phyloP scores from a whole-genome alignment of 2,797 vertebrate species.

The Microchirus variegatus region DNA sequence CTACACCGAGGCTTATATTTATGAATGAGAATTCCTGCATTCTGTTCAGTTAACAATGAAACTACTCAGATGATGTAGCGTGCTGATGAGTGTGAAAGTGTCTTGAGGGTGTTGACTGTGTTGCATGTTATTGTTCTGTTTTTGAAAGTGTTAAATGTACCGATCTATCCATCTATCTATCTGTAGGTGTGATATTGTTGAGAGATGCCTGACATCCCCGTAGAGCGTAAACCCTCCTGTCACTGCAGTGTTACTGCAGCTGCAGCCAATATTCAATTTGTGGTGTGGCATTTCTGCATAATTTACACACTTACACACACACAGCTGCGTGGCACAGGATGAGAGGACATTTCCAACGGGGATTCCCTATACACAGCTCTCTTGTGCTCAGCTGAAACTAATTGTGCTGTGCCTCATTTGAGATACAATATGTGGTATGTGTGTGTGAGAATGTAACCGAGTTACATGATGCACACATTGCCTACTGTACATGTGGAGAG shows the following conservation, averaged over 20 bases:
- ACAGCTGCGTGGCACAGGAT: conserved; percentile 40
- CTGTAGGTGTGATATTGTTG: conserved; percentile 37
- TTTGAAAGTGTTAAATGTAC: no score
- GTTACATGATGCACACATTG: background rate
- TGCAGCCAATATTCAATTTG: conserved; percentile 35
- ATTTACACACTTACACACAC: conserved; percentile 14
- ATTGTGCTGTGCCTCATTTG: conserved; percentile 5
- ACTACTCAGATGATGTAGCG: conserved; percentile 30
- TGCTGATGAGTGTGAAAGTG: conserved; percentile 16
- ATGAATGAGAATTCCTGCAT: conserved; percentile 62
- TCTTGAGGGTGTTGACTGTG: no score
- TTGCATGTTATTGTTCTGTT: no score
- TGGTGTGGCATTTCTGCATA: conserved; percentile 28
- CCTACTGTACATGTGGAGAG: no score
- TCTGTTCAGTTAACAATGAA: conserved; percentile 46
- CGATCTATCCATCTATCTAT: no score
- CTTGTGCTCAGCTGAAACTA: conserved; percentile 3
- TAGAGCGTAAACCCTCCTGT: conserved; percentile 17
- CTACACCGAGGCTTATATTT: conserved; percentile 42
- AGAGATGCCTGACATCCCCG: conserved; percentile 26
- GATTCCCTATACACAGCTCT: conserved; percentile 39
- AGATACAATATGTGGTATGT: background rate
- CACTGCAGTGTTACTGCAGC: conserved; percentile 26
- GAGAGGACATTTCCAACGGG: conserved; percentile 36
- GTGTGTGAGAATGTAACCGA: background rate